These are phyloP conservation scores for Thymallus thymallus DNA, from an alignment of 2,113 vertebrate species.

Conservation along the genomic window DNA sequence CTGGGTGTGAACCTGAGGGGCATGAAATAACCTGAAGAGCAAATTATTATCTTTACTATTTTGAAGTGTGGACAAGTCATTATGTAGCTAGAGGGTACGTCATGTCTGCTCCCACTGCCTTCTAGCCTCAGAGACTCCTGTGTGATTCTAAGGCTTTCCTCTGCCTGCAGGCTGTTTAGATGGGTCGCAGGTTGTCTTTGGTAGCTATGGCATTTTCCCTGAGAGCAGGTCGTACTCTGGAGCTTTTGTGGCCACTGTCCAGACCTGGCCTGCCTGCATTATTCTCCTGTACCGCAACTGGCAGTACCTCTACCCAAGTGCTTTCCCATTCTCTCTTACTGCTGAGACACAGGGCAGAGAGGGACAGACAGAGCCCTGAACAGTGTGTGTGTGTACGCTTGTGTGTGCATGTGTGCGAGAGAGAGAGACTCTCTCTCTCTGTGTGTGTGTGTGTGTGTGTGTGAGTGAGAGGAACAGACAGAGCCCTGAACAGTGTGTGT, in stretches of 20 bases:
- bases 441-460: not conserved
- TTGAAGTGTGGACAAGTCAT: not conserved
- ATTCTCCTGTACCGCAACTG: constrained; percentile 44
- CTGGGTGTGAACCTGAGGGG: constrained; percentile 27
- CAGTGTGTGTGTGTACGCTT: constrained; percentile 20
- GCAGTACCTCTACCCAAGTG: constrained; percentile 23
- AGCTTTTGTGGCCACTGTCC: not conserved
- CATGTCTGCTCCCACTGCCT: not conserved
- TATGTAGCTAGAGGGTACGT: constrained; percentile 8
- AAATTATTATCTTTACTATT: constrained; percentile 55
- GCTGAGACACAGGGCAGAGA: not conserved
- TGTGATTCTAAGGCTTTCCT: constrained; percentile 5
- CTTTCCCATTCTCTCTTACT: not conserved
- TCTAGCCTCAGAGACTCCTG: constrained; percentile 25
- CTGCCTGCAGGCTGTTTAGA: constrained; percentile 43
- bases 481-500: too few species aligned
- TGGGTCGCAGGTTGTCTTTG: constrained; percentile 35
- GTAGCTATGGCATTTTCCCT: constrained; percentile 19
- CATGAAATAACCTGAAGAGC: constrained; percentile 53
- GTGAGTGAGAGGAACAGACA: too few species aligned
- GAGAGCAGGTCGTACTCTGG: not conserved
- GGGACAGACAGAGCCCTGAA: not conserved
- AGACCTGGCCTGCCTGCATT: constrained; percentile 34
- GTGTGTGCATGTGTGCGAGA: not conserved
- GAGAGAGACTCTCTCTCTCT: too few species aligned